Evolutionary conservation across 1,140 invertebrate genomes (phyloP).

Genomic region (Macrostomum lignano): DNA sequence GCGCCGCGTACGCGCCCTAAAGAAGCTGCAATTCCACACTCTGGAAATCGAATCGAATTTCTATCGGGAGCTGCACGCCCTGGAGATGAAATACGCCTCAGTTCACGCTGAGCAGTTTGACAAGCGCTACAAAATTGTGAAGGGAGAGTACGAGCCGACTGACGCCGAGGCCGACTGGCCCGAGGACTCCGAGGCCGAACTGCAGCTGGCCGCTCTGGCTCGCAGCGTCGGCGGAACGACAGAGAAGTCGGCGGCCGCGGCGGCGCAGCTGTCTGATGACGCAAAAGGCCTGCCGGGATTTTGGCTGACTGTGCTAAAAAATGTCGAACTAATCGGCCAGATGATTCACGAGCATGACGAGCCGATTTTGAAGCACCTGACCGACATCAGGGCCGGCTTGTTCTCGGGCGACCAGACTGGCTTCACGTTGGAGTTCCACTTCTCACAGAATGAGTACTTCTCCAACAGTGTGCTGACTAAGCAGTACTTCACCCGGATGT

Average conservation of each 20-base stretch:
- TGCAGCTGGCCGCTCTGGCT: too few species aligned
- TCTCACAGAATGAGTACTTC: slow-evolving; percentile 1
- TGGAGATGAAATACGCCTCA: slow-evolving; percentile 1
- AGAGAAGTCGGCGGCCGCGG: too few species aligned
- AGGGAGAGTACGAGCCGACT: slow-evolving; percentile 2
- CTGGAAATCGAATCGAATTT: slow-evolving; percentile 3
- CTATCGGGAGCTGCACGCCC: background rate
- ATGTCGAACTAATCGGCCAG: background rate
- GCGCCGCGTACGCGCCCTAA: background rate
- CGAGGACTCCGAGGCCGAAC: background rate
- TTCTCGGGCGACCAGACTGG: background rate
- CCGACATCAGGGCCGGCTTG: slow-evolving; percentile 41
- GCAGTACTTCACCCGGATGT: background rate
- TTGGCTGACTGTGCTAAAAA: slow-evolving; percentile 4
- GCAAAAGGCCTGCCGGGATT: slow-evolving; percentile 4
- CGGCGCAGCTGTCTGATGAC: too few species aligned
- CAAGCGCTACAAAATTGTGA: slow-evolving; percentile 1
- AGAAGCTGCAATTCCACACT: slow-evolving; percentile 3
- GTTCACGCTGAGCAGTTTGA: too few species aligned
- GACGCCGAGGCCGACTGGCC: slow-evolving; percentile 2
- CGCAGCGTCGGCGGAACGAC: too few species aligned
- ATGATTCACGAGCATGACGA: slow-evolving; percentile 50
- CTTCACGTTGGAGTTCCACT: slow-evolving; percentile 3
- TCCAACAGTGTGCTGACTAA: slow-evolving; percentile 1
- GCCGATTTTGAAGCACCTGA: slow-evolving; percentile 62